Conservation (phyloP, 2,113 vertebrate species). For the Turnix velox region DNA sequence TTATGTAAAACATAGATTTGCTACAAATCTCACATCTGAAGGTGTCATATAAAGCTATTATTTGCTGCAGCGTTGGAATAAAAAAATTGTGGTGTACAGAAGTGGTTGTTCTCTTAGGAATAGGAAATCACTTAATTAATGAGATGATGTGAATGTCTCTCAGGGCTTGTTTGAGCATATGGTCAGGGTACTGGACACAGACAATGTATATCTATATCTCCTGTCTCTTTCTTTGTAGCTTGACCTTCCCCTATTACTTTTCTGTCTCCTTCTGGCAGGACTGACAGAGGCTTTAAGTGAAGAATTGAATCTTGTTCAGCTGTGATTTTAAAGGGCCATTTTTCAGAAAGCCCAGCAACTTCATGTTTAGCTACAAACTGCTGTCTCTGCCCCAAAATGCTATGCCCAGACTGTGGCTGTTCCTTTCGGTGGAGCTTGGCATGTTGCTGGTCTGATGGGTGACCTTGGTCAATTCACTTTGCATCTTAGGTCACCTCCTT, state of each 20-base stretch:
- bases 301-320: not conserved
- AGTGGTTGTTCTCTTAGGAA: not conserved
- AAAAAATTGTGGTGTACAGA: not conserved
- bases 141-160: not conserved
- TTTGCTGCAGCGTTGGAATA: not conserved
- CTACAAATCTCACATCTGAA: not conserved
- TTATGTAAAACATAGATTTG: not conserved
- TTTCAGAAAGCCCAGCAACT: not conserved
- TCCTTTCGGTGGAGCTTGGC: accelerated
- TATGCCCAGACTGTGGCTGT: accelerated
- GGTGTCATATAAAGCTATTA: not conserved
- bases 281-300: accelerated
- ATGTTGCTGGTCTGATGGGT: not conserved
- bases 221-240: not conserved
- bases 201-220: accelerated
- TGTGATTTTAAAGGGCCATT: accelerated
- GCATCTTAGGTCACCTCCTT: not conserved
- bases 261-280: not conserved
- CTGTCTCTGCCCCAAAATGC: not conserved
- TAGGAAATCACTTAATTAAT: not conserved
- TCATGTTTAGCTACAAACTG: not conserved
- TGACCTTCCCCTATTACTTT: not conserved
- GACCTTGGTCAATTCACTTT: not conserved
- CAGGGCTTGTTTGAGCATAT: not conserved
- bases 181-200: not conserved